Base-by-base conservation (phyloP, 2,113 vertebrate genomes). In the Tetrax tetrax region DNA sequence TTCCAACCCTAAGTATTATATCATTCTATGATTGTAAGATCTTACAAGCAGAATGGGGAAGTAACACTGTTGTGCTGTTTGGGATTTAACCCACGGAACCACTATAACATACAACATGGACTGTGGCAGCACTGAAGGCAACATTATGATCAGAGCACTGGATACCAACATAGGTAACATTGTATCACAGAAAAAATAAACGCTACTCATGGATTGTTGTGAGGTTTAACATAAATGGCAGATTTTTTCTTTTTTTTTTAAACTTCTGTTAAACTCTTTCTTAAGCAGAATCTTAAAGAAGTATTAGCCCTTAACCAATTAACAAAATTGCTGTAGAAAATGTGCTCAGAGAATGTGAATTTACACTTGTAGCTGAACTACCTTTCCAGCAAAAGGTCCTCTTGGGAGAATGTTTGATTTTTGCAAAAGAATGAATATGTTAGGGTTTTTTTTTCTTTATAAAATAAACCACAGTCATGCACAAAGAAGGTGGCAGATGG, bases 401-500 rank as follows among this genome's bases (percentile, higher is more conserved):
- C 78, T 56, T 37, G 37, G 86, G 72, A 82, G 13, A 17, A 7
- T 12, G 14, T 64, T 35, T 33, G 38, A 47, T 84, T 68, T 87
- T 59, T 81, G 60, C 17, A 68, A 93, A 92, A 53, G 31, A 70
- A 28, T 1, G 5, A 78, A 33, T 68, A 59, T 13, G 23, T 8
- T 47, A 21, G n/a, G 50, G 25, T 60, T 95, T 92, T 78, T n/a
- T 64, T 91, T 78, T 38, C 35, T 68, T 95, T 81, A 87, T 89
- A 72, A 91, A 92, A 87, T 66, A 88, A 92, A 83, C 38, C 48
- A 51, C 33, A 81, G 57, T 37, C 81, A 82, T 47, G 61, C 77
- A 93, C 68, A 84, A 89, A 95, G 83, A 89, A 89, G 11, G 89
- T 74, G 77, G 80, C 96, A 97, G 96, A 97, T 97, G 96, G 96